A percentile compares a stretch with the other conserved stretches of the same genome.
phyloP scores from a whole-genome alignment of 2,113 vertebrate species.

The Nannobrachium achirus region DNA sequence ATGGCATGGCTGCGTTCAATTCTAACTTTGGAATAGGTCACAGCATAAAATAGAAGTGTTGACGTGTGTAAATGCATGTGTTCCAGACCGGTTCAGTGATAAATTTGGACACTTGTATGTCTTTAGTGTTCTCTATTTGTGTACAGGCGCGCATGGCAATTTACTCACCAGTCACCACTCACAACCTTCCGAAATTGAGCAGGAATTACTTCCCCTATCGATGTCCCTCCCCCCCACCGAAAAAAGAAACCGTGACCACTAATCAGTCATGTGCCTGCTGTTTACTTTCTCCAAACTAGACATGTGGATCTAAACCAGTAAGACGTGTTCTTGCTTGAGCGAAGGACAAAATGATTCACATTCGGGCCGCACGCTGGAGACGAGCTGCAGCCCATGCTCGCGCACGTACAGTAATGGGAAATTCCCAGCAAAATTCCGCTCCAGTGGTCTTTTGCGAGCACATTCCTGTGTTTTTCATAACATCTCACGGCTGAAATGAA shows the following conservation, averaged over 20 bases:
- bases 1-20: too few relatives aligned
- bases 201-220: background rate
- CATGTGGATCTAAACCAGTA: constrained; percentile 38
- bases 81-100: background rate
- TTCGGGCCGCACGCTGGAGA: background rate
- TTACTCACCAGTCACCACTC: background rate
- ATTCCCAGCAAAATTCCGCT: constrained; percentile 76
- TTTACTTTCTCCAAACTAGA: constrained; percentile 9
- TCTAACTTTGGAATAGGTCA: background rate
- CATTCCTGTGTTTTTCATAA: constrained; percentile 72
- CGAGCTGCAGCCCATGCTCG: constrained; percentile 11
- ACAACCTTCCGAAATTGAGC: background rate
- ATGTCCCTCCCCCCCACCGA: too few relatives aligned
- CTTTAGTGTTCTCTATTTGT: background rate
- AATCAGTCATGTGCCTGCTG: background rate
- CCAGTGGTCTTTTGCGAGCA: constrained; percentile 57
- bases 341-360: constrained; percentile 30
- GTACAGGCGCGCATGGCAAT: background rate
- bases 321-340: constrained; percentile 28
- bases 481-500: constrained; percentile 65
- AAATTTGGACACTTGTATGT: constrained; percentile 1
- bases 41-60: background rate
- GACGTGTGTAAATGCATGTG: background rate
- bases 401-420: constrained; percentile 63
- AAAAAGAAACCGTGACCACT: background rate